phyloP scores from a whole-genome alignment of 2,888 invertebrate species.

The Caenorhabditis doughertyi region DNA sequence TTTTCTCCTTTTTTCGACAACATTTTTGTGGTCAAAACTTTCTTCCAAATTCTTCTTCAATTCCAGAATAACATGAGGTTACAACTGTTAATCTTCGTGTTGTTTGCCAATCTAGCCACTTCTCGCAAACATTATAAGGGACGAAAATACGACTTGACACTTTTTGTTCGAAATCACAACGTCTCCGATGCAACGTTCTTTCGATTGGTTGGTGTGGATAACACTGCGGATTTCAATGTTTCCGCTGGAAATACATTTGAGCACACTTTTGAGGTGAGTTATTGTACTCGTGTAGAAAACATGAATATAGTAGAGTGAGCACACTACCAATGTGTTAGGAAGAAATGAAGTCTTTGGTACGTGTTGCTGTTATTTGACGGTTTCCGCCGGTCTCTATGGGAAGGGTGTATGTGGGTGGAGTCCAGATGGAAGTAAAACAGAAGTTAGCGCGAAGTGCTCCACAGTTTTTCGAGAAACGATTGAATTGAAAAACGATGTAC shows the following conservation, averaged over 20 bases:
- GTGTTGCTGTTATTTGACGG: too few species aligned
- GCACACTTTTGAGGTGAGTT: constrained; percentile 79
- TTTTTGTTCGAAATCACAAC: constrained; percentile 82
- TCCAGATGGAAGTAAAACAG: too few species aligned
- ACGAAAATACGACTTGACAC: constrained; percentile 79
- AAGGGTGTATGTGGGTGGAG: too few species aligned
- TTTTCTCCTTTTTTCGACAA: background rate
- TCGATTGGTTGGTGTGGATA: constrained; percentile 82
- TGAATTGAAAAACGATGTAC: too few species aligned
- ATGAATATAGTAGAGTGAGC: too few species aligned
- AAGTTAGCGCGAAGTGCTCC: too few species aligned
- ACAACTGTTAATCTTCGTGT: constrained; percentile 66
- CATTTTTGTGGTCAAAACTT: background rate
- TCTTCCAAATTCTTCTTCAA: background rate
- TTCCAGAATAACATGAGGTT: constrained; percentile 69
- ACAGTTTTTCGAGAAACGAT: too few species aligned
- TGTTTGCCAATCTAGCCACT: constrained; percentile 62
- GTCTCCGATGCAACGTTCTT: constrained; percentile 82
- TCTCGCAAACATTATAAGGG: constrained; percentile 71
- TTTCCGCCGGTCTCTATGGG: too few species aligned
- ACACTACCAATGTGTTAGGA: too few species aligned
- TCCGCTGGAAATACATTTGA: constrained; percentile 81
- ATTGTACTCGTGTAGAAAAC: too few species aligned
- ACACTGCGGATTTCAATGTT: constrained; percentile 82
- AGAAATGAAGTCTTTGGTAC: too few species aligned